Evolutionary conservation across 1,140 invertebrate genomes (phyloP), one percentile per base, ranked within the genome.

Genomic region (Orchesella cincta): DNA sequence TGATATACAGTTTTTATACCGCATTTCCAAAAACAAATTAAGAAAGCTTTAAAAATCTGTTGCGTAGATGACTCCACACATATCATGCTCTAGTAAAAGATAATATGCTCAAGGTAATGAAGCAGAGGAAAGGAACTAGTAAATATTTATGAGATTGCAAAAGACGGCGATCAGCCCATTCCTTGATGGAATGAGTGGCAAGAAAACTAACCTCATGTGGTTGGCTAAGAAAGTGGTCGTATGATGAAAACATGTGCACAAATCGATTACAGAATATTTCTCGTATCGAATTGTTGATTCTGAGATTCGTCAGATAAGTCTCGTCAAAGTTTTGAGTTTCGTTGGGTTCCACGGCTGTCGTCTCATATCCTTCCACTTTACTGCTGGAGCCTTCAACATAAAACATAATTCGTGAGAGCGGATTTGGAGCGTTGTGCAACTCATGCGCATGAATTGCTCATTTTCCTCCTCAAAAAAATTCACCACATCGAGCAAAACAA

Each of bases 241-340:
- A 99, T 77, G 92, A 92, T 75, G 93, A 91, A 86, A 99, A 98
- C 86, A 99, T 93, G 83, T 97, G 93, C 75, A 96, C 93, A 86
- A 99, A 98, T 85, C 96, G 90, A 86, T 98, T 98, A 5, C 99
- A 89, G 86, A 99, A 98, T 52, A 96, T 93, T 87, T 99, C 96
- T 70, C 98, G 89, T 35, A 99, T 88, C 5, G 93, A 92, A 84
- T 93, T 93, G 86, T 99, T 99, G 83, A 99, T 93, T 78, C 92
- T 90, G 78, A 98, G 88, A 84, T 95, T 94, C 83, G 94, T 92
- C 67, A 92, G 88, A 84, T 94, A 95, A 77, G 91, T 89, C 78
- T 94, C 92, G 81, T 84, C 81, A 81, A 84, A 79, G 12, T 72
- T 67, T 12, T 74, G 64, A 73, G 76, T 23, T 33, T 77, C 73